Conservation (phyloP, 2,113 vertebrate genomes). For the Saguinus midas region DNA sequence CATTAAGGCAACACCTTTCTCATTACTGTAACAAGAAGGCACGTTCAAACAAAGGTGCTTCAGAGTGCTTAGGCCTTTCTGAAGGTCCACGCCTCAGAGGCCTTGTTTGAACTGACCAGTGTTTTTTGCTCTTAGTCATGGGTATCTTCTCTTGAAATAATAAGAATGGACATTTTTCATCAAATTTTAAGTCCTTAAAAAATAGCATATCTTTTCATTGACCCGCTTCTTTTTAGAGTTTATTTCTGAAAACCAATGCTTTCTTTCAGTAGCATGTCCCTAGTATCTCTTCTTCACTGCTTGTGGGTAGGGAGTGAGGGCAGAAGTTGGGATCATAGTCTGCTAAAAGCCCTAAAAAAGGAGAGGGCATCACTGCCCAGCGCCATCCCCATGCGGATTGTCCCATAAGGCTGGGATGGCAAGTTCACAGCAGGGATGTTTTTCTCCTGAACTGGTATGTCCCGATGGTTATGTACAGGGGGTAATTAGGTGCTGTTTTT, state of each 20-base stretch:
- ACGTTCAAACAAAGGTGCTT: background rate
- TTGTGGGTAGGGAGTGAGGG: background rate
- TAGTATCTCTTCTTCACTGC: background rate
- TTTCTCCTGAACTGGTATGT: background rate
- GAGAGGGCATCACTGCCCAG: background rate
- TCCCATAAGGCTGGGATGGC: background rate
- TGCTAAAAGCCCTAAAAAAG: background rate
- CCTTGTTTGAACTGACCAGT: background rate
- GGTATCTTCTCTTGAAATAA: background rate
- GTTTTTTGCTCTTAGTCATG: background rate
- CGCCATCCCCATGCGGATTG: background rate
- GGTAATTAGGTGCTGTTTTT: background rate
- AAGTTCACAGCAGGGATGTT: background rate
- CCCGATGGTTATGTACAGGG: background rate
- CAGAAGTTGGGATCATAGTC: background rate
- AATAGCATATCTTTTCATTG: background rate
- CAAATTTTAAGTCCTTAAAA: background rate
- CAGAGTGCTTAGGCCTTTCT: background rate
- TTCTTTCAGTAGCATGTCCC: background rate
- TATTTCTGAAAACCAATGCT: background rate
- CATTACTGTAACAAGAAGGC: conserved; percentile 46
- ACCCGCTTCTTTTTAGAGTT: background rate
- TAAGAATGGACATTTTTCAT: background rate
- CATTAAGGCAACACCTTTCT: background rate
- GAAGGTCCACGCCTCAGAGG: accelerated